phyloP scores from a whole-genome alignment of 2,797 vertebrate species.

The Etheostoma perlongum region DNA sequence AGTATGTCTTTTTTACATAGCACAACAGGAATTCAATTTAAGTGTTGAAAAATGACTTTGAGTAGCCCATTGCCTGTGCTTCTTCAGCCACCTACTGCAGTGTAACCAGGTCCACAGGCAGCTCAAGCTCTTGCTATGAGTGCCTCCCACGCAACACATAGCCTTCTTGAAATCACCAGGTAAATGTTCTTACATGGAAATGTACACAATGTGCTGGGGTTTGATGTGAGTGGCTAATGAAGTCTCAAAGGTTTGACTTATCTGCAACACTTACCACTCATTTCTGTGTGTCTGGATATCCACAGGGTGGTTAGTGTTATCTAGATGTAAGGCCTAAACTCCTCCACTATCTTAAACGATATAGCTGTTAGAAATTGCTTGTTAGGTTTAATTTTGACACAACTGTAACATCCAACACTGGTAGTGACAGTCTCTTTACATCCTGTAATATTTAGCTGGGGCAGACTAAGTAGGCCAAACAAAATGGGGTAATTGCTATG shows the following conservation, averaged over 20 bases:
- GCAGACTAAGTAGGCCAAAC: constrained; percentile 68
- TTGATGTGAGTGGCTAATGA: constrained; percentile 74
- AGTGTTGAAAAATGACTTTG: constrained; percentile 46
- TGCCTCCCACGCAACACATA: constrained; percentile 70
- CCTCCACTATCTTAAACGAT: constrained; percentile 38
- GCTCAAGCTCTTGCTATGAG: constrained; percentile 68
- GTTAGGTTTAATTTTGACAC: constrained; percentile 61
- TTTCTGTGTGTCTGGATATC: constrained; percentile 29
- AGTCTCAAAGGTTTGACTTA: constrained; percentile 75
- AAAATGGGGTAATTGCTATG: constrained; percentile 62
- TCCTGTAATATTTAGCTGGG: constrained; percentile 68
- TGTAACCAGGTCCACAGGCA: constrained; percentile 69
- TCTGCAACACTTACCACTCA: constrained; percentile 60
- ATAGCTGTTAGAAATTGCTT: constrained; percentile 62
- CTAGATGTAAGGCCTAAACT: constrained; percentile 36
- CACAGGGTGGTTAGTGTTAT: constrained; percentile 35
- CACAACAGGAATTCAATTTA: constrained; percentile 28
- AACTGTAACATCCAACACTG: constrained; percentile 51
- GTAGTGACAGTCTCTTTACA: constrained; percentile 69
- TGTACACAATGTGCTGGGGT: constrained; percentile 68
- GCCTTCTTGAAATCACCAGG: constrained; percentile 72
- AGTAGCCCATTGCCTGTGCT: constrained; percentile 58
- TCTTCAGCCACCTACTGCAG: constrained; percentile 71
- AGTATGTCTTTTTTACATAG: constrained; percentile 13
- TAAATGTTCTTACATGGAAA: constrained; percentile 75